phyloP scores from a whole-genome alignment of 2,113 vertebrate genomes.

The Micronycteris hirsuta region DNA sequence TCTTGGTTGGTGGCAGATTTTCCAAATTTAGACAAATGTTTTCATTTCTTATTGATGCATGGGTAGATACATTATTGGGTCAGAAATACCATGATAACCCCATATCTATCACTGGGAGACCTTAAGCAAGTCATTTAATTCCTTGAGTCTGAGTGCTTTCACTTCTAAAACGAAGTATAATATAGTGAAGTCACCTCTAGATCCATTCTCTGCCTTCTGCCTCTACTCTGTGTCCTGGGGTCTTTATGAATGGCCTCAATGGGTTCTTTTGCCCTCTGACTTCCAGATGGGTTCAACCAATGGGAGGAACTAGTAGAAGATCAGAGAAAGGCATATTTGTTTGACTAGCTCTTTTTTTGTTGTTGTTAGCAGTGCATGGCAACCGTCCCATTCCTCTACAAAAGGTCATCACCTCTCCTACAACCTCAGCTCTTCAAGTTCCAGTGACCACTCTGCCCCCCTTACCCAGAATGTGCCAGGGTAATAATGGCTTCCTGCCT shows the following conservation, averaged over 20 bases:
- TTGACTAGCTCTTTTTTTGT: background rate
- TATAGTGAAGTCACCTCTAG: background rate
- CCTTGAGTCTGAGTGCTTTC: background rate
- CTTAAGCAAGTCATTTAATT: background rate
- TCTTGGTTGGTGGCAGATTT: background rate
- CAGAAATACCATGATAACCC: background rate
- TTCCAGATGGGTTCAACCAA: background rate
- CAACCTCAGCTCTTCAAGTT: background rate
- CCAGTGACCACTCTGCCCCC: background rate
- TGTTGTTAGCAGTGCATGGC: background rate
- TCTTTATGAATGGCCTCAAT: background rate
- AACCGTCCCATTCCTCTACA: background rate
- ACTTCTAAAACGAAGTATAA: background rate
- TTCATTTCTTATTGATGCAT: background rate
- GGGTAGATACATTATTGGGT: background rate
- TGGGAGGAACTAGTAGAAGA: background rate
- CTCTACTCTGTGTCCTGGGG: background rate
- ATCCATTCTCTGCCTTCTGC: background rate
- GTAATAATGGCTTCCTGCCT: background rate
- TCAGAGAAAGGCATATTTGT: background rate
- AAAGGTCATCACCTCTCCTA: background rate
- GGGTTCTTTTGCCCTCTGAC: background rate
- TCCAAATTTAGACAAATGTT: background rate
- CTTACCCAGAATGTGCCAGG: background rate
- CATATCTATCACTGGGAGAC: background rate